A percentile compares a stretch with the other conserved stretches of the same genome.
Evolutionary conservation across 2,113 vertebrate species (phyloP).

Genomic region (Cairina moschata): DNA sequence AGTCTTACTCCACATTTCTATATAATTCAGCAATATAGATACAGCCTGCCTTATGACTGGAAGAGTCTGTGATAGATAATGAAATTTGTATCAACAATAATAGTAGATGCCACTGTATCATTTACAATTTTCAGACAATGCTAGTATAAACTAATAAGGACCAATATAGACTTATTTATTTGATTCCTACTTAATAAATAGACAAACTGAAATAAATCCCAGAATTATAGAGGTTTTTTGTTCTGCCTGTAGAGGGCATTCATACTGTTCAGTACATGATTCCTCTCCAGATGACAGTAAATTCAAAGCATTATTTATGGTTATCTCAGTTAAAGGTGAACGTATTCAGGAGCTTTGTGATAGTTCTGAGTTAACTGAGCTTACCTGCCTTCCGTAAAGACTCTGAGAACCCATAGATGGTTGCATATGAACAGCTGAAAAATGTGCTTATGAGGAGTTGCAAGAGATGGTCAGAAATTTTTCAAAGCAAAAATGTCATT

Average conservation of each 20-base stretch:
- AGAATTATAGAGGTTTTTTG: not conserved
- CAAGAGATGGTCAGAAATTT: not conserved
- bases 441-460: not conserved
- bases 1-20: not conserved
- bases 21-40: not conserved
- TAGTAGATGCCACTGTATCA: not conserved
- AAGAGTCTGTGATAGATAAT: not conserved
- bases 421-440: not conserved
- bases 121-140: not conserved
- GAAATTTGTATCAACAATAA: not conserved
- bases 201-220: not conserved
- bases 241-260: constrained; percentile 58
- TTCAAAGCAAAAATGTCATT: not conserved
- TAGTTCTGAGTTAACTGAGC: not conserved
- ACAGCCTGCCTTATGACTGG: not conserved
- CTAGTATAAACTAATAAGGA: not conserved
- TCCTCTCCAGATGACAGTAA: not conserved
- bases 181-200: not conserved
- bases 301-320: not conserved
- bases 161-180: not conserved
- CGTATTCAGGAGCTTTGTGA: not conserved
- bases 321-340: not conserved
- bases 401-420: not conserved
- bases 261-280: not conserved
- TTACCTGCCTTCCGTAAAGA: not conserved